These are phyloP conservation scores for Ferdinandea cuprea DNA, from an alignment of 2,888 invertebrate genomes.

Conservation along the genomic window DNA sequence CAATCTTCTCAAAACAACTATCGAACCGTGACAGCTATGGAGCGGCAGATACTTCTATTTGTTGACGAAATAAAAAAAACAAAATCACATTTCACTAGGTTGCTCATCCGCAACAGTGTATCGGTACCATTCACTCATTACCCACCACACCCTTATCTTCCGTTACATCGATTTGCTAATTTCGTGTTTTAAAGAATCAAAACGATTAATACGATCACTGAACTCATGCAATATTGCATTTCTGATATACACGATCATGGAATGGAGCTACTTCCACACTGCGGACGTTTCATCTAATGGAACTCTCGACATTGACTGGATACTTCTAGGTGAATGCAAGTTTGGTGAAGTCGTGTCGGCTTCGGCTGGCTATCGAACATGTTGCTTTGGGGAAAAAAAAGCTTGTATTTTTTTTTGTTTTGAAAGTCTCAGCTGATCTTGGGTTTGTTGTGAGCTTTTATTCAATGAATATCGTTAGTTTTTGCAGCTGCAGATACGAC, in stretches of 20 bases:
- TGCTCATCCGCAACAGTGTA: slow-evolving; percentile 73
- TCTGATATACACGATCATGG: slow-evolving; percentile 28
- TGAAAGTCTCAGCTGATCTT: slow-evolving; percentile 55
- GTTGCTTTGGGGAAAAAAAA: slow-evolving; percentile 33
- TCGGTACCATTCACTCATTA: slow-evolving; percentile 59
- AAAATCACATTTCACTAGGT: slow-evolving; percentile 58
- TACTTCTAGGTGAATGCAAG: slow-evolving; percentile 22
- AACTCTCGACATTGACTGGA: slow-evolving; percentile 73
- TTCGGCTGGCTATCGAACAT: slow-evolving; percentile 39
- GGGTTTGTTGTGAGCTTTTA: slow-evolving; percentile 36
- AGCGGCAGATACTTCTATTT: slow-evolving; percentile 42
- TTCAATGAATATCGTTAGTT: not conserved
- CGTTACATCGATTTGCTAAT: slow-evolving; percentile 57
- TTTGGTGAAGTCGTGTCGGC: slow-evolving; percentile 20
- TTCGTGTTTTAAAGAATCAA: slow-evolving; percentile 46
- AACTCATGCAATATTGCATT: slow-evolving; percentile 43
- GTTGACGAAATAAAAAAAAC: slow-evolving; percentile 35
- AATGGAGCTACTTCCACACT: slow-evolving; percentile 45
- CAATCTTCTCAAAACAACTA: slow-evolving; percentile 64
- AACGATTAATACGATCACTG: slow-evolving; percentile 43
- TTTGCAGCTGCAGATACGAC: not conserved
- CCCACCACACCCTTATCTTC: slow-evolving; percentile 58
- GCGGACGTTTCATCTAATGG: slow-evolving; percentile 46
- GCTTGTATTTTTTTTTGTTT: slow-evolving; percentile 53
- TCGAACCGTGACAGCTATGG: slow-evolving; percentile 65